A percentile compares a stretch with the other conserved stretches of the same genome.
Conservation (phyloP, 2,113 vertebrate genomes). For the Cephalophus harveyi region DNA sequence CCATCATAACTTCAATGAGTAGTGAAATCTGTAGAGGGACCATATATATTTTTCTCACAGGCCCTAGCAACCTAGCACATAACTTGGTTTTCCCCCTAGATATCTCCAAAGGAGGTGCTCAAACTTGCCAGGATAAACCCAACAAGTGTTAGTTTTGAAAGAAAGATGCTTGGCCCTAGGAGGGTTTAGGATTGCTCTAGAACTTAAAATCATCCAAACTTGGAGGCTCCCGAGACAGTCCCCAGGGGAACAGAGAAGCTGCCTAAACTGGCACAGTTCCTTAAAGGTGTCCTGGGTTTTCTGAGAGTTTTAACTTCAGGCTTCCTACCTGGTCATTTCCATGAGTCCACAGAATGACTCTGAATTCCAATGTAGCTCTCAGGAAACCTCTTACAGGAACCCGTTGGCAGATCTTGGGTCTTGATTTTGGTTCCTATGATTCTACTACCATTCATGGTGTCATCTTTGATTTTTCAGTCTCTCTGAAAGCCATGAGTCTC, state of each 20-base stretch:
- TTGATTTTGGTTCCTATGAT: background rate
- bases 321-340: background rate
- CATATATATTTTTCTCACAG: background rate
- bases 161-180: background rate
- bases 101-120: background rate
- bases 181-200: background rate
- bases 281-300: background rate
- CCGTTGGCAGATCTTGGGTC: background rate
- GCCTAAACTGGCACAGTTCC: background rate
- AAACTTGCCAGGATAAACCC: background rate
- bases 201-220: background rate
- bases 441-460: background rate
- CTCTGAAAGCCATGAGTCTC: background rate
- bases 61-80: background rate
- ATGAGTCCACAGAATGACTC: background rate
- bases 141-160: background rate
- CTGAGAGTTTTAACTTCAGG: background rate
- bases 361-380: background rate
- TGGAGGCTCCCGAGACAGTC: background rate
- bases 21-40: background rate
- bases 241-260: background rate
- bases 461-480: background rate
- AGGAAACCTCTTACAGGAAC: background rate
- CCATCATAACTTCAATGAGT: background rate
- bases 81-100: background rate